Conservation (phyloP, 2,113 vertebrate species). For the Etia nguti region DNA sequence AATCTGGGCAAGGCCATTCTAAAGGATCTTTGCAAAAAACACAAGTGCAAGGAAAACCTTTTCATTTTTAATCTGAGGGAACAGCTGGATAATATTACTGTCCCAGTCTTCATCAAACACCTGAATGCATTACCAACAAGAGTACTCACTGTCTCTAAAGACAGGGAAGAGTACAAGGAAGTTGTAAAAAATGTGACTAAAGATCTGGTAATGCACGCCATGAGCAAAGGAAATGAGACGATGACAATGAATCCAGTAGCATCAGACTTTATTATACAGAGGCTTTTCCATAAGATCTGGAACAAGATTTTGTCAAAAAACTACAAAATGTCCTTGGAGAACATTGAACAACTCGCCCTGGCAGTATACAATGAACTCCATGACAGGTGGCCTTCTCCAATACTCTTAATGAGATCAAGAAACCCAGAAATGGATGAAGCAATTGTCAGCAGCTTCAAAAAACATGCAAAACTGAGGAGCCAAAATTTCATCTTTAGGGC, state of each 20-base stretch:
- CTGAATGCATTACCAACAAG: neutral
- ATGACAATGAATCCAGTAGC: neutral
- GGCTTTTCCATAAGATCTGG: neutral
- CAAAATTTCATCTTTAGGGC: rapidly evolving
- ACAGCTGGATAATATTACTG: no score
- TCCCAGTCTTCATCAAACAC: neutral
- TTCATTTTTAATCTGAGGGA: no score
- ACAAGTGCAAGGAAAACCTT: no score
- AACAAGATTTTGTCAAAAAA: neutral
- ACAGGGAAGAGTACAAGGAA: neutral
- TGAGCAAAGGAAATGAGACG: rapidly evolving
- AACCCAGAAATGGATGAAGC: rapidly evolving
- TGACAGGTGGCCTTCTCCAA: neutral
- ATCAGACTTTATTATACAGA: rapidly evolving
- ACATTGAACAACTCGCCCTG: rapidly evolving
- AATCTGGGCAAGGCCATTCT: no score
- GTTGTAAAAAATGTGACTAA: neutral
- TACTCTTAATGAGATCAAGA: neutral
- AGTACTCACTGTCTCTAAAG: rapidly evolving
- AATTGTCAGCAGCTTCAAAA: neutral
- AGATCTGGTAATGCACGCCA: neutral
- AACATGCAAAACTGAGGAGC: neutral
- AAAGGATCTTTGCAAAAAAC: no score
- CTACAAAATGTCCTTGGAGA: neutral
- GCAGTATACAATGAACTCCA: neutral